Evolutionary conservation across 2,888 invertebrate genomes (phyloP).

Genomic region (Drosophila yooni): DNA sequence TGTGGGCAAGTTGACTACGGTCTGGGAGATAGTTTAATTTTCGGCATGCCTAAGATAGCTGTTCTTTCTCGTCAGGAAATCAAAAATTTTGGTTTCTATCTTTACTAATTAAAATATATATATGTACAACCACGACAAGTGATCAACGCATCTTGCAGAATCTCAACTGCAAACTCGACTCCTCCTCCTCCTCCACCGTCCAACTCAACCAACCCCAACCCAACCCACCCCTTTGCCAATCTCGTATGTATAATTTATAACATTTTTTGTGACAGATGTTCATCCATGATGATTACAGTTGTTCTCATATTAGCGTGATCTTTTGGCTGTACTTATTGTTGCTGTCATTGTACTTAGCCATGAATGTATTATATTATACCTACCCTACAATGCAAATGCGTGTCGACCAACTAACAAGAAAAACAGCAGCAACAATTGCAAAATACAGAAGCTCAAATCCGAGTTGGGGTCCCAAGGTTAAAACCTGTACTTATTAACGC

Average conservation of each 20-base stretch:
- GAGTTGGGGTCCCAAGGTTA: slow-evolving; percentile 79
- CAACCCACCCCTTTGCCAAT: slow-evolving; percentile 9
- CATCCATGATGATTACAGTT: slow-evolving; percentile 56
- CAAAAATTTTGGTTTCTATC: background rate
- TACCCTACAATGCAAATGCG: slow-evolving; percentile 74
- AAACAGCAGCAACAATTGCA: slow-evolving; percentile 26
- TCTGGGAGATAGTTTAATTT: background rate
- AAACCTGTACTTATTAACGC: slow-evolving; percentile 76
- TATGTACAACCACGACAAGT: slow-evolving; percentile 4
- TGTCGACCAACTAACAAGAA: slow-evolving; percentile 41
- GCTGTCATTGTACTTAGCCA: slow-evolving; percentile 52
- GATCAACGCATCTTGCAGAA: slow-evolving; percentile 2
- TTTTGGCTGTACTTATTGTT: slow-evolving; percentile 45
- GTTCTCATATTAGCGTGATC: slow-evolving; percentile 54
- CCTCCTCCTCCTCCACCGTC: background rate
- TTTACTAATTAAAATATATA: background rate
- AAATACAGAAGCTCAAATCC: slow-evolving; percentile 28
- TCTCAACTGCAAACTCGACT: background rate
- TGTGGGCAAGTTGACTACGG: background rate
- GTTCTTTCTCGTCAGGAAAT: background rate
- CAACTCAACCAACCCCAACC: background rate
- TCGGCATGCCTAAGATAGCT: background rate
- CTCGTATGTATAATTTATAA: slow-evolving; percentile 83
- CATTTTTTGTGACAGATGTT: slow-evolving; percentile 81
- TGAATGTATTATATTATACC: slow-evolving; percentile 83